These are phyloP conservation scores for Bombus sylvicola DNA, from an alignment of 1,140 invertebrate species.

Conservation along the genomic window DNA sequence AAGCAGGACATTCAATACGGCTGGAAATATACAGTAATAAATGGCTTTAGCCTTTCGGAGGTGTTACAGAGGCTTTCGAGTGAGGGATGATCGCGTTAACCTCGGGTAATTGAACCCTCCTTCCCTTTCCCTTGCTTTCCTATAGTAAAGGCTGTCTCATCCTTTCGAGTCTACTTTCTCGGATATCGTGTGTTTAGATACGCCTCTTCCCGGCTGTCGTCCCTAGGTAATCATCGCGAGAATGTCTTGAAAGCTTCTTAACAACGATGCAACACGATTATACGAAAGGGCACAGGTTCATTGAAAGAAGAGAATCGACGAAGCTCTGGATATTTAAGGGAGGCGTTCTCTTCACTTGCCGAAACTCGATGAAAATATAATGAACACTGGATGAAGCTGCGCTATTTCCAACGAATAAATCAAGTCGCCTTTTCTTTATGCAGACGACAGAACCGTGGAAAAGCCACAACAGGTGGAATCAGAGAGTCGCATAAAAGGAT, in stretches of 20 bases:
- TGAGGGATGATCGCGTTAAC: constrained; percentile 74
- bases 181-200: neutral
- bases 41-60: constrained; percentile 38
- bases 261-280: neutral
- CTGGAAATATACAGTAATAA: constrained; percentile 22
- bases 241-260: neutral
- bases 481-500: neutral
- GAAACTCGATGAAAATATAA: constrained; percentile 14
- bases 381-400: neutral
- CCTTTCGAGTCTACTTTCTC: constrained; percentile 9
- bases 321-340: constrained; percentile 1
- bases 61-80: constrained; percentile 56
- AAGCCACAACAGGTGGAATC: constrained; percentile 49
- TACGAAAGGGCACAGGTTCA: neutral
- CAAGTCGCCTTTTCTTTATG: constrained; percentile 3
- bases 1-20: constrained; percentile 40
- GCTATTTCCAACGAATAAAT: neutral
- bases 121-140: constrained; percentile 18
- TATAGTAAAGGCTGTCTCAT: neutral
- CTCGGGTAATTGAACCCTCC: constrained; percentile 75
- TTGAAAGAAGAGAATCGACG: neutral
- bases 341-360: neutral
- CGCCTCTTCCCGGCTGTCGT: neutral
- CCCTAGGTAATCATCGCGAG: neutral
- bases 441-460: neutral